Conservation (phyloP, 2,113 vertebrate genomes). For the Meriones unguiculatus region DNA sequence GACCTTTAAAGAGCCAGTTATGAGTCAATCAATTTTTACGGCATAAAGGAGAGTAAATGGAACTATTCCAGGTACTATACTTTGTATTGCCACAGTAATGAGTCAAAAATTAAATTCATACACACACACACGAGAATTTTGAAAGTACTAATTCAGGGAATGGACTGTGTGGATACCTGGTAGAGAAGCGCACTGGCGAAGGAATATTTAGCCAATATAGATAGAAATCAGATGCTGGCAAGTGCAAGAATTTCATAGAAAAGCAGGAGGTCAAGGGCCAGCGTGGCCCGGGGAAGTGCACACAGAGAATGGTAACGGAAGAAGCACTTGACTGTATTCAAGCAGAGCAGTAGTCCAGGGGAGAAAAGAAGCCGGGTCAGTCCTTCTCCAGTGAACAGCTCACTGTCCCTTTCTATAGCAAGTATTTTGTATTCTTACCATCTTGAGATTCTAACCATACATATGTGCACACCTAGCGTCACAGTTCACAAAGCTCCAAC, state of each 20-base stretch:
- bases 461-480: neutral
- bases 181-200: neutral
- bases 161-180: neutral
- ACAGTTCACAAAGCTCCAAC: neutral
- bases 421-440: neutral
- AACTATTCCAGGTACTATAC: conserved; percentile 8
- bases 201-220: neutral
- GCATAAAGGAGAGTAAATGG: conserved; percentile 6
- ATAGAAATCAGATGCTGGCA: neutral
- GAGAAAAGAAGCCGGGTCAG: neutral
- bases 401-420: neutral
- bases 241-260: neutral
- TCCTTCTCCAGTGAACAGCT: neutral
- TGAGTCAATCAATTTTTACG: conserved; percentile 51
- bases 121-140: conserved; percentile 29
- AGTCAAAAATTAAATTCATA: conserved; percentile 28
- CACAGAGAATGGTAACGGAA: neutral
- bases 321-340: neutral
- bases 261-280: neutral
- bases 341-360: neutral
- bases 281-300: neutral
- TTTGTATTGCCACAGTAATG: neutral
- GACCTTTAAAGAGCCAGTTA: conserved; percentile 58
- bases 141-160: neutral
- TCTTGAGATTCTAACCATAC: conserved; percentile 21